Conservation (phyloP, 2,888 invertebrate genomes). For the Adineta ricciae region DNA sequence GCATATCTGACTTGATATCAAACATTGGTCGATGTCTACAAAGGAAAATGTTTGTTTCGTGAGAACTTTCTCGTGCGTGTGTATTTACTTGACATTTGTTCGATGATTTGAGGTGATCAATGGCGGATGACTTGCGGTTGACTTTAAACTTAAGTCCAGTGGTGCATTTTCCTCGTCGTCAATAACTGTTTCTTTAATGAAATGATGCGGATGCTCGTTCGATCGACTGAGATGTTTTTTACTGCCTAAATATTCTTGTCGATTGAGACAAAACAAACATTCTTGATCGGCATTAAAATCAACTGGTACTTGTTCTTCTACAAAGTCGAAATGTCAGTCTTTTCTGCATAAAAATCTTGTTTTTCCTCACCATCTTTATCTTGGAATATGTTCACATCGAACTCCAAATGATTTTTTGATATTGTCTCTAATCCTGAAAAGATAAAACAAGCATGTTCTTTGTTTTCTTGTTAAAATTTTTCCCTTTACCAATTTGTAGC, state of each 20-base stretch:
- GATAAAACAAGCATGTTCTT: not conserved
- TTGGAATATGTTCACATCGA: not conserved
- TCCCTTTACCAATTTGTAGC: not conserved
- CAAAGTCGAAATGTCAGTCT: no score
- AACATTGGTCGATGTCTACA: constrained; percentile 1
- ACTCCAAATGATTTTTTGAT: not conserved
- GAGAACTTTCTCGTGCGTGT: no score
- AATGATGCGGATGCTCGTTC: not conserved
- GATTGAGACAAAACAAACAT: constrained; percentile 16
- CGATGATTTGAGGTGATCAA: not conserved
- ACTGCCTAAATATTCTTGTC: not conserved
- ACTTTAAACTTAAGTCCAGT: constrained; percentile 9
- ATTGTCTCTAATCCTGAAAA: constrained; percentile 2
- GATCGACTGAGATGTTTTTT: not conserved
- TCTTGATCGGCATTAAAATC: not conserved
- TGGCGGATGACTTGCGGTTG: not conserved
- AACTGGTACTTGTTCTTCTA: not conserved
- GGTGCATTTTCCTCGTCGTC: not conserved
- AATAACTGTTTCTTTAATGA: not conserved
- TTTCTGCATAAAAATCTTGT: not conserved
- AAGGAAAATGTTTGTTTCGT: not conserved
- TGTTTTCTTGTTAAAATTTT: not conserved
- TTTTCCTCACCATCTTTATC: not conserved
- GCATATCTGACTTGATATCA: constrained; percentile 13
- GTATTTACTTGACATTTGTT: not conserved